These are phyloP conservation scores for Tupaia tana DNA, from an alignment of 2,113 vertebrate genomes.

Conservation along the genomic window DNA sequence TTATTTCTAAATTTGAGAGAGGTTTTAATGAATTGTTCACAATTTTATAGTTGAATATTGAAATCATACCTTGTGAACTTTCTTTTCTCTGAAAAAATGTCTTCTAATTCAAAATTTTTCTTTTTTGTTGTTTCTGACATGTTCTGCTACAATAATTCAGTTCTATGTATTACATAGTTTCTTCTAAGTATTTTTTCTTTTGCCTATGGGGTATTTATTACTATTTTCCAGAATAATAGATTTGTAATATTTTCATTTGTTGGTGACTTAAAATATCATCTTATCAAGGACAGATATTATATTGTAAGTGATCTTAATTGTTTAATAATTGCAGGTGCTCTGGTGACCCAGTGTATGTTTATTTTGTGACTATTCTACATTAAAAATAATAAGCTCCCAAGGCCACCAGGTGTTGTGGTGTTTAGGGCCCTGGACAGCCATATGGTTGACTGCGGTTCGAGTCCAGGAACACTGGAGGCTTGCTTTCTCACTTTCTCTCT, in stretches of 20 bases:
- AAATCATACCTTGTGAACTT: neutral
- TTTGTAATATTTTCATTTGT: neutral
- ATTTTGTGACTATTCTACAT: neutral
- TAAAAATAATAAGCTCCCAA: neutral
- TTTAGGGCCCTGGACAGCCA: no score
- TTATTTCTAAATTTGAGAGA: neutral
- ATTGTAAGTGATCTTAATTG: neutral
- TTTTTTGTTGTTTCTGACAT: neutral
- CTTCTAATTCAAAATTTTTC: neutral
- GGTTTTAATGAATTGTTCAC: neutral
- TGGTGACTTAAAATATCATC: neutral
- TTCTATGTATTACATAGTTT: neutral
- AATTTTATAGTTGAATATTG: neutral
- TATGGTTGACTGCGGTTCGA: no score
- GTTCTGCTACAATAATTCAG: neutral
- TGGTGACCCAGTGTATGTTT: neutral
- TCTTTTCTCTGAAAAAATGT: slow-evolving; percentile 18
- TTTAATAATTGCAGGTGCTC: neutral
- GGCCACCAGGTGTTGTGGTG: no score
- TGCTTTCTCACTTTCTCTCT: no score
- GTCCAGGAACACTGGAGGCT: no score
- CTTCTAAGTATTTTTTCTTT: neutral
- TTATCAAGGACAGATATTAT: neutral
- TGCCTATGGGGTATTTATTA: neutral
- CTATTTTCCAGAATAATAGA: neutral